Evolutionary conservation across 2,888 invertebrate genomes (phyloP), one percentile per base, ranked within the genome.

Genomic region (Leptinotarsa tumamoca): DNA sequence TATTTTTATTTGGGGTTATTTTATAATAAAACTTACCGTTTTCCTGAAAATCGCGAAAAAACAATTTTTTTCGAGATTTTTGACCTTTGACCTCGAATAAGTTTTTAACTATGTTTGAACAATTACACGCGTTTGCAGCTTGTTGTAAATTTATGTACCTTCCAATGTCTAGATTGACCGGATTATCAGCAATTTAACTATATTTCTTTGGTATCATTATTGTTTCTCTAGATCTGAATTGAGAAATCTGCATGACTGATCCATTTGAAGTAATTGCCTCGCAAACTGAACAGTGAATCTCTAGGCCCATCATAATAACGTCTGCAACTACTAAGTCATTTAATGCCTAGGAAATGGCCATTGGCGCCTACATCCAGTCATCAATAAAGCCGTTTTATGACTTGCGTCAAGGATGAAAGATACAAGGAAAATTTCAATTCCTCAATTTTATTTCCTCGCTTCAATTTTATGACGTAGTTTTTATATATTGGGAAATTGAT

Each of bases 301-400:
- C 1, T 23, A 21, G 13, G 21, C 21, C 21, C 7, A 10, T 43
- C 58, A 21, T 1, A 15, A 23, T 21, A 23, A 10, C 58, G 21
- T 3, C 4, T 21, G 58, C 3, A 21, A 14, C 23, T 58, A 58
- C 58, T 58, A 15, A 23, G 18, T 21, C 13, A 21, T 58, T 18
- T 58, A 23, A 58, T 23, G 58, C 27, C 58, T 5, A 58, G 58
- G 58, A 58, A 58, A 58, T 21, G 58, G 23, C 58, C 27, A 23
- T 21, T 58, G 58, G 58, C 58, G 58, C 58, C 58, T 58, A 13
- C 1, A 58, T 58, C 58, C 58, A 58, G 23, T 58, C 58, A 23
- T 23, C 58, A 23, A 27, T 58, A 58, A 58, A 58, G 58, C 23
- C 23, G 15, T 58, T 58, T 58, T 58, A 58, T 58, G 58, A 17